Conservation (phyloP, 2,888 invertebrate species). For the Monochamus alternatus region DNA sequence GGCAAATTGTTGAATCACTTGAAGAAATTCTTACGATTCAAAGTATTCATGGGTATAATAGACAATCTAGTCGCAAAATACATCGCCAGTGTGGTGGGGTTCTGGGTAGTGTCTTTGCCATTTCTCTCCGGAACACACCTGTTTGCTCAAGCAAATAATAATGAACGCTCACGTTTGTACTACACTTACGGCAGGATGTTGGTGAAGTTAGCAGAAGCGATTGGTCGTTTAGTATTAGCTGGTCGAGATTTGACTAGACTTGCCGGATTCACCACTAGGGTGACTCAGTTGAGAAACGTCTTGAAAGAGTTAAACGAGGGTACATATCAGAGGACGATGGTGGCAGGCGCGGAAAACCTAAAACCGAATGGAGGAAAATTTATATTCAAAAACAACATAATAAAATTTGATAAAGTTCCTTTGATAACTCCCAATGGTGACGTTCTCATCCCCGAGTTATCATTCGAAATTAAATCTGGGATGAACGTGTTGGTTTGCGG, state of each 20-base stretch:
- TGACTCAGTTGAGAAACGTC: conserved; percentile 90
- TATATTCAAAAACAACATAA: conserved; percentile 89
- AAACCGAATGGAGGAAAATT: conserved; percentile 85
- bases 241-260: conserved; percentile 95
- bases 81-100: conserved; percentile 96
- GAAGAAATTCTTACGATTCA: conserved; percentile 90
- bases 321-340: conserved; percentile 80
- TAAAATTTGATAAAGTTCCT: conserved; percentile 93
- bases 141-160: conserved; percentile 36
- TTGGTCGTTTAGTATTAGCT: conserved; percentile 94
- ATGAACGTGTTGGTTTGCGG: conserved; percentile 98
- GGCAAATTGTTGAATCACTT: conserved; percentile 90
- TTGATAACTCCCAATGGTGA: conserved; percentile 98
- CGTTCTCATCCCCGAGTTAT: conserved; percentile 89
- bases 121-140: conserved; percentile 87
- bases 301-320: conserved; percentile 88
- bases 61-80: conserved; percentile 99
- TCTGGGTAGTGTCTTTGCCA: conserved; percentile 94
- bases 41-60: conserved; percentile 92
- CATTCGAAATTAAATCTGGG: conserved; percentile 90
- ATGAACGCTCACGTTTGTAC: conserved; percentile 83
- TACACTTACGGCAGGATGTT: conserved; percentile 98
- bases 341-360: conserved; percentile 69
- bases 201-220: conserved; percentile 96
- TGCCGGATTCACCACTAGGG: conserved; percentile 94